Conservation (phyloP, 35 echinoderm and acorn worm genomes). For the Amphiura filiformis region DNA sequence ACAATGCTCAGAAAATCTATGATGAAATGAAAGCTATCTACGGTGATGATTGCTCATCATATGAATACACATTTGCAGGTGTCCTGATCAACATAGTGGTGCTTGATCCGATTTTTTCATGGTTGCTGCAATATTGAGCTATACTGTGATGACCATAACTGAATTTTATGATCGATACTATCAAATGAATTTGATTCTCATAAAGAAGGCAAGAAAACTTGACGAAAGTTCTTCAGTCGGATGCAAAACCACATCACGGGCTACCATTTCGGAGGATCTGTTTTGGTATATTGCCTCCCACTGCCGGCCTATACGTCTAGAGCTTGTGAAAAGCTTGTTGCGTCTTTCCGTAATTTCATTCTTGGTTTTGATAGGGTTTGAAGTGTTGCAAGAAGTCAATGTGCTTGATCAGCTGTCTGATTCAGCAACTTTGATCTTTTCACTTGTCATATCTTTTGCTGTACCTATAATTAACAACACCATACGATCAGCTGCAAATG, state of each 20-base stretch:
- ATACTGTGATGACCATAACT: not conserved
- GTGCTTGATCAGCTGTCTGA: not conserved
- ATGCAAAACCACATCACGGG: not conserved
- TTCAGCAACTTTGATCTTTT: not conserved
- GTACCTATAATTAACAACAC: not conserved
- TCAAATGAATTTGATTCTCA: not conserved
- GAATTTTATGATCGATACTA: not conserved
- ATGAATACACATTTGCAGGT: not conserved
- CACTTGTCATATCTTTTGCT: not conserved
- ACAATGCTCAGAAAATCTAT: no score
- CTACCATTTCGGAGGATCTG: not conserved
- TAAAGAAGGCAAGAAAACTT: not conserved
- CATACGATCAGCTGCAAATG: not conserved
- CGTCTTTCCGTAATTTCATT: not conserved
- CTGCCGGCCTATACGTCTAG: not conserved
- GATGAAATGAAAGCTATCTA: no score
- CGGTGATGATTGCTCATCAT: no score
- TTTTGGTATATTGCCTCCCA: not conserved
- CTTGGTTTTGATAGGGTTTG: not conserved
- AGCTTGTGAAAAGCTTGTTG: not conserved
- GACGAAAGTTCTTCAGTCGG: not conserved
- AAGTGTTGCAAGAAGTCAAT: not conserved
- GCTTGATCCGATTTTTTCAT: not conserved
- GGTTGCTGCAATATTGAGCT: not conserved
- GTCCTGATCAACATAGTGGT: not conserved